A percentile compares a stretch with the other conserved stretches of the same genome.
Conservation (phyloP, 2,113 vertebrate genomes). For the Mobula hypostoma region DNA sequence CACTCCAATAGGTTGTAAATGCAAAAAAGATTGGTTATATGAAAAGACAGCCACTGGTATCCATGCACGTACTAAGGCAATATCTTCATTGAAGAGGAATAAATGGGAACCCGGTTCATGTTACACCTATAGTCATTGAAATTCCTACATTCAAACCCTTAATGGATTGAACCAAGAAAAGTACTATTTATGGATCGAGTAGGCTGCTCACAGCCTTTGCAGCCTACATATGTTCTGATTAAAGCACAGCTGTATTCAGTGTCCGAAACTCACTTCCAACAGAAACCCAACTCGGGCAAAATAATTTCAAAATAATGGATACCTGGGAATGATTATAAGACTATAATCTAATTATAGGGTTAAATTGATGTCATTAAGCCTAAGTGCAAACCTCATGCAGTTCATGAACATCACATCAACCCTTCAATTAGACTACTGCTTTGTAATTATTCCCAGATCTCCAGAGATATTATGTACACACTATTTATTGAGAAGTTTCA, state of each 20-base stretch:
- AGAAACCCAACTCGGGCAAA: constrained; percentile 18
- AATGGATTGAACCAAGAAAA: not conserved
- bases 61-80: not conserved
- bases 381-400: constrained; percentile 20
- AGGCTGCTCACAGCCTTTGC: not conserved
- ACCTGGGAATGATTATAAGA: constrained; percentile 25
- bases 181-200: not conserved
- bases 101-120: not conserved
- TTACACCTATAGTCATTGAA: not conserved
- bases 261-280: constrained; percentile 1
- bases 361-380: constrained; percentile 33
- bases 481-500: constrained; percentile 8
- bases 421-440: constrained; percentile 26
- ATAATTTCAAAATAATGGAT: constrained; percentile 26
- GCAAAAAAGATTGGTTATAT: not conserved
- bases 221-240: constrained; percentile 17
- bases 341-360: constrained; percentile 1
- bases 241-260: constrained; percentile 6
- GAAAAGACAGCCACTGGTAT: not conserved
- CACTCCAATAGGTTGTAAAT: not conserved
- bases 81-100: not conserved
- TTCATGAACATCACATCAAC: constrained; percentile 19
- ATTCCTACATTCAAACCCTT: not conserved
- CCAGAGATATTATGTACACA: not conserved
- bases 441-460: constrained; percentile 25